phyloP scores from a whole-genome alignment of 2,888 invertebrate species.

The Drosophila flavopinicola region DNA sequence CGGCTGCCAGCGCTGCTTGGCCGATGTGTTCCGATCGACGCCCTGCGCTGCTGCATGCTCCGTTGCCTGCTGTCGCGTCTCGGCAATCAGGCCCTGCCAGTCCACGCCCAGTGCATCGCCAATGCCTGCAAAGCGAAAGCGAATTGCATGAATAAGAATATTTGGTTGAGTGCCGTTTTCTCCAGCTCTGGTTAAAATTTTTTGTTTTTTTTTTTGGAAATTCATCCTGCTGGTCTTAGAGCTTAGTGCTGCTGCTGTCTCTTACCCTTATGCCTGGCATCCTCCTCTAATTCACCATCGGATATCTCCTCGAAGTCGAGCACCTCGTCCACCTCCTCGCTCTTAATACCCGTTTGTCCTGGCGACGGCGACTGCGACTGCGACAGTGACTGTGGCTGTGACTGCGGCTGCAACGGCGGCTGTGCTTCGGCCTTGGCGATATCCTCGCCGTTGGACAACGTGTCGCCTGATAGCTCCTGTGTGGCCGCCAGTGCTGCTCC shows the following conservation, averaged over 20 bases:
- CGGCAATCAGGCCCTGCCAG: slow-evolving; percentile 95
- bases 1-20: slow-evolving; percentile 92
- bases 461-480: slow-evolving; percentile 44
- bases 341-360: slow-evolving; percentile 53
- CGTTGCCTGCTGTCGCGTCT: slow-evolving; percentile 86
- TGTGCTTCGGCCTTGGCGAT: slow-evolving; percentile 22
- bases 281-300: slow-evolving; percentile 95
- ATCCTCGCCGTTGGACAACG: slow-evolving; percentile 43
- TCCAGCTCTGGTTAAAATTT: background rate
- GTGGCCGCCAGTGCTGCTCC: slow-evolving; percentile 18
- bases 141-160: slow-evolving; percentile 3
- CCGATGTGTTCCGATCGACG: slow-evolving; percentile 84
- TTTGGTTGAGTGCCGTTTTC: background rate
- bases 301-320: slow-evolving; percentile 96
- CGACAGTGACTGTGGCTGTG: slow-evolving; percentile 40
- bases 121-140: slow-evolving; percentile 83
- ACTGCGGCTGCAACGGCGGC: background rate
- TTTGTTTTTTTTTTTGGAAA: background rate
- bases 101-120: slow-evolving; percentile 98
- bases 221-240: slow-evolving; percentile 6
- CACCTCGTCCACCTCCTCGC: slow-evolving; percentile 81
- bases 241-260: slow-evolving; percentile 6
- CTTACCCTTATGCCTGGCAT: slow-evolving; percentile 88
- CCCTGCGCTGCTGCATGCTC: slow-evolving; percentile 75
- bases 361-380: background rate